Evolutionary conservation across 2,113 vertebrate genomes (phyloP), one percentile per base, ranked within the genome.

Genomic region (Montifringilla adamsi): DNA sequence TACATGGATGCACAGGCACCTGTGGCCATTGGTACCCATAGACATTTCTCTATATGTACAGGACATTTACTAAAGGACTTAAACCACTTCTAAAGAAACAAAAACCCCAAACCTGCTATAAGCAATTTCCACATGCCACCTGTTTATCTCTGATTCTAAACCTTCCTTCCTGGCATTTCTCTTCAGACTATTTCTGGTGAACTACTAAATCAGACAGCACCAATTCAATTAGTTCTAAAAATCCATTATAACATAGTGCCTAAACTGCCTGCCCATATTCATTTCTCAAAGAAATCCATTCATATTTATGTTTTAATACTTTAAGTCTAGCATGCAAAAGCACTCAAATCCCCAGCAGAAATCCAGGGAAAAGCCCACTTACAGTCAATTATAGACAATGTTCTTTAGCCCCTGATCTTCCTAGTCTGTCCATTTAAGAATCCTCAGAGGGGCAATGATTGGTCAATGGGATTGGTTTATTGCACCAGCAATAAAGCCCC

Each of bases 251-350:
- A 77, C 68, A 19, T 24, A 87, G 53, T 64, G 37, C 86, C 95
- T 96, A 72, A 93, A 92, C 83, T 94, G 92, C 58, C 92, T 92
- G 80, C 66, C 66, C 77, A 62, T 92, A 93, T 72, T 94, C 18
- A 94, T 97, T 92, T 89, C 90, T 92, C 58, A 26, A 16, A 94
- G 69, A 96, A 96, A 92, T 84, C 73, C 80, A 72, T 96, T 96
- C 94, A 92, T 95, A 94, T 96, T 96, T 95, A 93, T 89, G 56
- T 81, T 96, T 94, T 96, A 96, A 93, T 97, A 94, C 90, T 87
- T 95, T 93, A 92, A 93, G 73, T 93, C 94, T 93, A 84, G 80
- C 77, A 88, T 89, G 92, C 5, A 10, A 93, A 96, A 92, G 60
- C 53, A 50, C 66, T 87, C 90, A 96, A 96, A 97, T 96, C 92